Conservation (phyloP, 2,113 vertebrate genomes). For the Natator depressus region DNA sequence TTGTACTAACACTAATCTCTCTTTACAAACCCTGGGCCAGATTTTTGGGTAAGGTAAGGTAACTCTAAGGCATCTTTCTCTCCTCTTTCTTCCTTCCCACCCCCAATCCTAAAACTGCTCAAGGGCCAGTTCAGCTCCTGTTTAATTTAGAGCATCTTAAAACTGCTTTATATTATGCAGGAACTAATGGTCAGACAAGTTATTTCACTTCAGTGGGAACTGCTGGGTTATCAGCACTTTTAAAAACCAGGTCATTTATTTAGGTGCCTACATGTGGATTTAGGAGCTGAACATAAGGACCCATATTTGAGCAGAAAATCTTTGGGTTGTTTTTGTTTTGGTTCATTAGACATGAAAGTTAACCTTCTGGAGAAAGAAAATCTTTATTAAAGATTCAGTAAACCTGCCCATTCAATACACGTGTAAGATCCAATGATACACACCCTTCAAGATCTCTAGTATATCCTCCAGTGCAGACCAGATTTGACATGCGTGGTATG, state of each 20-base stretch:
- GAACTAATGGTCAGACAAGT: slow-evolving; percentile 20
- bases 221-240: slow-evolving; percentile 26
- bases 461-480: not conserved
- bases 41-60: not conserved
- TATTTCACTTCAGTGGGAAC: slow-evolving; percentile 34
- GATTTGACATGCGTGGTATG: slow-evolving; percentile 6
- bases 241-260: slow-evolving; percentile 52
- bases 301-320: slow-evolving; percentile 37
- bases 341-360: slow-evolving; percentile 38
- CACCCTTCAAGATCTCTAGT: not conserved
- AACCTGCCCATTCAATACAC: not conserved
- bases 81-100: not conserved
- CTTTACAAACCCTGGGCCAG: not conserved
- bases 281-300: slow-evolving; percentile 26
- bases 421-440: not conserved
- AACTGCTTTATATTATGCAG: slow-evolving; percentile 56
- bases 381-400: slow-evolving; percentile 18
- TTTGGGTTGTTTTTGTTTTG: not conserved
- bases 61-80: not conserved
- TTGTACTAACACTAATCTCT: not conserved
- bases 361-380: slow-evolving; percentile 7
- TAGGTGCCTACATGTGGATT: slow-evolving; percentile 53
- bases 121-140: slow-evolving; percentile 28
- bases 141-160: slow-evolving; percentile 57
- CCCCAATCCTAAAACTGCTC: slow-evolving; percentile 23